A percentile compares a stretch with the other conserved stretches of the same genome.
phyloP scores from a whole-genome alignment of 2,797 vertebrate species.

The Onychomys leucogaster region DNA sequence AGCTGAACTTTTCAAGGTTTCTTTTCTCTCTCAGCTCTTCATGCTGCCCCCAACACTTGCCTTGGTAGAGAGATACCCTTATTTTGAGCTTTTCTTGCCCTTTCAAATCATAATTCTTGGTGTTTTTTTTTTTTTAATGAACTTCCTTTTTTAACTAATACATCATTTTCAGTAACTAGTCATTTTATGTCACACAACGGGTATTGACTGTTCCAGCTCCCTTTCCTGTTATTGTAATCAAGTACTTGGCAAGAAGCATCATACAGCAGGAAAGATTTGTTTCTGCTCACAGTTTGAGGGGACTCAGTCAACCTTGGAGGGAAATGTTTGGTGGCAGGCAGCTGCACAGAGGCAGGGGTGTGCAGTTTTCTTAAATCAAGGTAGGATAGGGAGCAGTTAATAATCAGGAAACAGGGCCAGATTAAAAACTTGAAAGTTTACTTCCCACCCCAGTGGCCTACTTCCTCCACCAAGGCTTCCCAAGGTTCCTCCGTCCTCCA shows the following conservation, averaged over 20 bases:
- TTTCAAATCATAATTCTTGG: not conserved
- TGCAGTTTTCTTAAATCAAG: not conserved
- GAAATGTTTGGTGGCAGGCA: not conserved
- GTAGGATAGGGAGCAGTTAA: not conserved
- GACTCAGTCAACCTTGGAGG: not conserved
- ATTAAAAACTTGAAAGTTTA: not conserved
- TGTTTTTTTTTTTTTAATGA: not conserved
- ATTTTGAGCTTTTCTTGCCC: not conserved
- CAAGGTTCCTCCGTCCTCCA: not conserved
- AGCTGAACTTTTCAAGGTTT: not conserved
- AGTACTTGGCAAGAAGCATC: not conserved
- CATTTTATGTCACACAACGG: not conserved
- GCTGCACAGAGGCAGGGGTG: not conserved
- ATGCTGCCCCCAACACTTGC: too few relatives aligned
- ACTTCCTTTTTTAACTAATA: slow-evolving; percentile 5
- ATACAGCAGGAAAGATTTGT: not conserved
- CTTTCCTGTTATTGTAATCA: not conserved
- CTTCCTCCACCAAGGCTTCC: not conserved
- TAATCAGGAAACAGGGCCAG: not conserved
- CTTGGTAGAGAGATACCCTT: not conserved
- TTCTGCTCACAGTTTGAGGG: not conserved
- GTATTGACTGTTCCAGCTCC: not conserved
- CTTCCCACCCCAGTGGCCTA: not conserved
- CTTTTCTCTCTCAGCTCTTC: not conserved
- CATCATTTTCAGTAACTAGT: not conserved